Percentiles rank a stretch among this genome's conserved stretches.
Evolutionary conservation across 2,113 vertebrate species (phyloP).

Genomic region (Engraulis encrasicolus): DNA sequence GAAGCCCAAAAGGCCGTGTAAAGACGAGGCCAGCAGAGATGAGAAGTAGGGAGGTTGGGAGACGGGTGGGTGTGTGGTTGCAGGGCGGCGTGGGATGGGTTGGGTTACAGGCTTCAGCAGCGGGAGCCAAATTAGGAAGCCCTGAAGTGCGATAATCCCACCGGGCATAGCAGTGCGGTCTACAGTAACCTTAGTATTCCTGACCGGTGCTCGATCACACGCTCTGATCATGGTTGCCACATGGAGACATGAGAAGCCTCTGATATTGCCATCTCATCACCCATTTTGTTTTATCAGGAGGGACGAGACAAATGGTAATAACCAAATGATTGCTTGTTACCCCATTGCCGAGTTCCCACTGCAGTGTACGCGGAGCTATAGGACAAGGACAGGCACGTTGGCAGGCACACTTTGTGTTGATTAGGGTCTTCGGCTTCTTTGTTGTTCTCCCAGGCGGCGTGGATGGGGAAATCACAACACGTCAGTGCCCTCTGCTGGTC

Average conservation of each 20-base stretch:
- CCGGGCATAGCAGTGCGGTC: background rate
- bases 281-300: slow-evolving; percentile 19
- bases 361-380: slow-evolving; percentile 24
- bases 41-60: background rate
- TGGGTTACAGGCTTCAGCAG: background rate
- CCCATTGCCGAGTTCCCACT: slow-evolving; percentile 1
- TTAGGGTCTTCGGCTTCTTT: slow-evolving; percentile 37
- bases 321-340: slow-evolving; percentile 42
- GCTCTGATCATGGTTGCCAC: background rate
- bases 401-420: slow-evolving; percentile 38
- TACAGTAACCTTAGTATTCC: slow-evolving; percentile 28
- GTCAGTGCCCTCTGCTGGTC: slow-evolving; percentile 74
- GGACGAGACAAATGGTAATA: slow-evolving; percentile 44
- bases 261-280: slow-evolving; percentile 33
- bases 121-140: background rate
- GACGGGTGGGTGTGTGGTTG: background rate
- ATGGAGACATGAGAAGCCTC: slow-evolving; percentile 37
- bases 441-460: slow-evolving; percentile 27
- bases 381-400: slow-evolving; percentile 18
- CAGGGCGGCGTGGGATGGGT: background rate
- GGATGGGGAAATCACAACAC: slow-evolving; percentile 43
- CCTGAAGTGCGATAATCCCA: background rate
- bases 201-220: slow-evolving; percentile 19
- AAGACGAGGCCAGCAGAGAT: background rate
- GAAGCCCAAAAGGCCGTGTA: slow-evolving; percentile 43